These are phyloP conservation scores for Melanostoma mellinum DNA, from an alignment of 2,888 invertebrate species.

Conservation along the genomic window DNA sequence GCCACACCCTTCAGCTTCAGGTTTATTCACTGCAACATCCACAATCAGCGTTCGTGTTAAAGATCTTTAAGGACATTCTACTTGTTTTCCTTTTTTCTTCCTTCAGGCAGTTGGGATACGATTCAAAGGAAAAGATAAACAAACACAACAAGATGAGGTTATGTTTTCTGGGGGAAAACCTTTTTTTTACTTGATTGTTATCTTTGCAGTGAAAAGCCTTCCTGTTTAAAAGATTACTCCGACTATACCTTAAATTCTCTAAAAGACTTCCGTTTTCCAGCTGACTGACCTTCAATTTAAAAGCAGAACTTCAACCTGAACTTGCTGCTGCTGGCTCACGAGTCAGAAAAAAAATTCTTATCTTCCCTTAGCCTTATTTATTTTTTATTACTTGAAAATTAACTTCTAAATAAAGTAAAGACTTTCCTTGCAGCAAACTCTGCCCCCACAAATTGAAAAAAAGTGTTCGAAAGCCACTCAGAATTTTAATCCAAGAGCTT, in stretches of 20 bases:
- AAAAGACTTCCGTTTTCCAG: slow-evolving; percentile 1
- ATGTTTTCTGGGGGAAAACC: too few relatives aligned
- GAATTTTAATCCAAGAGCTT: slow-evolving; percentile 41
- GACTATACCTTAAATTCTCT: neutral
- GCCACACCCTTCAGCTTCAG: too few relatives aligned
- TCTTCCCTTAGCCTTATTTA: neutral
- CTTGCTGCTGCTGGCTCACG: neutral
- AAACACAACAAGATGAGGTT: too few relatives aligned
- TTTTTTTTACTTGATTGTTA: too few relatives aligned
- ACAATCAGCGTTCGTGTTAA: too few relatives aligned
- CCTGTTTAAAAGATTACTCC: neutral
- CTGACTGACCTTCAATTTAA: neutral
- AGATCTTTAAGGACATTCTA: too few relatives aligned
- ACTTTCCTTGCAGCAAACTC: neutral
- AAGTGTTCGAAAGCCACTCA: slow-evolving; percentile 39
- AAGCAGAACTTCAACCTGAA: neutral
- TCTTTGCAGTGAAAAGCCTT: too few relatives aligned
- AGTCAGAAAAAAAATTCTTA: neutral
- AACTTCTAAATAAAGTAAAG: slow-evolving; percentile 17
- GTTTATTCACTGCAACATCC: too few relatives aligned
- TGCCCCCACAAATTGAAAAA: slow-evolving; percentile 45
- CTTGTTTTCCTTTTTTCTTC: too few relatives aligned
- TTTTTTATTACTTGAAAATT: slow-evolving; percentile 15
- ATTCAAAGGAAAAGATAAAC: too few relatives aligned
- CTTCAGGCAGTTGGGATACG: too few relatives aligned